phyloP scores from a whole-genome alignment of 2,888 invertebrate species.

The Masnerella sp. region DNA sequence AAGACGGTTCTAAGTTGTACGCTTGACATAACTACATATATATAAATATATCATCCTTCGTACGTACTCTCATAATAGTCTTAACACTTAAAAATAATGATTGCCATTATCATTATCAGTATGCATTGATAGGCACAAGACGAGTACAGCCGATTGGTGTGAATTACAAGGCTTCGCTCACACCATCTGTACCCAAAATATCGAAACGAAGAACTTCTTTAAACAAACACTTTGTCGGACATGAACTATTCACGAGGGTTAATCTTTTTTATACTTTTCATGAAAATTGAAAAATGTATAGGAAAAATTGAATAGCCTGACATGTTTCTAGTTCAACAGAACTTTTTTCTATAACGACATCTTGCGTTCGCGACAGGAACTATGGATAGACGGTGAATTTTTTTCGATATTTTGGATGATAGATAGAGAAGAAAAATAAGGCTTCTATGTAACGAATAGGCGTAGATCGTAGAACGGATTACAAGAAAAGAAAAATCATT shows the following conservation, averaged over 20 bases:
- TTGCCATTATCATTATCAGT: slow-evolving; percentile 56
- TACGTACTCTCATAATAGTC: slow-evolving; percentile 49
- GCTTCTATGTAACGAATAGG: slow-evolving; percentile 56
- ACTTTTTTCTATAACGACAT: no score
- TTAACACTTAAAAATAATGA: slow-evolving; percentile 51
- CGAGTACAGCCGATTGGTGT: slow-evolving; percentile 48
- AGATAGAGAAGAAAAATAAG: slow-evolving; percentile 34
- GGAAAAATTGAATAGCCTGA: no score
- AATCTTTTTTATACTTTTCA: slow-evolving; percentile 20
- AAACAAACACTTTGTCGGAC: not conserved
- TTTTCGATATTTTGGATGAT: slow-evolving; percentile 7
- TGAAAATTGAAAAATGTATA: slow-evolving; percentile 1
- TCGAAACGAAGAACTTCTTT: not conserved
- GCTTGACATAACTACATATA: slow-evolving; percentile 56
- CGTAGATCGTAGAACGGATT: slow-evolving; percentile 50
- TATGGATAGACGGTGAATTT: no score
- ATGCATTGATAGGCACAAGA: slow-evolving; percentile 58
- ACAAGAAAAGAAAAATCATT: slow-evolving; percentile 41
- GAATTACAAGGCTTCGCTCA: slow-evolving; percentile 35
- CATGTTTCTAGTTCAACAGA: no score
- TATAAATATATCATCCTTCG: slow-evolving; percentile 58
- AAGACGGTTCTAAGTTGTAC: slow-evolving; percentile 52
- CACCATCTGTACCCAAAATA: slow-evolving; percentile 24
- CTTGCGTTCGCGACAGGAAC: no score
- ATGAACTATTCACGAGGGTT: not conserved